Evolutionary conservation across 2,797 vertebrate species (phyloP).

Genomic region (Gymnodraco acuticeps): DNA sequence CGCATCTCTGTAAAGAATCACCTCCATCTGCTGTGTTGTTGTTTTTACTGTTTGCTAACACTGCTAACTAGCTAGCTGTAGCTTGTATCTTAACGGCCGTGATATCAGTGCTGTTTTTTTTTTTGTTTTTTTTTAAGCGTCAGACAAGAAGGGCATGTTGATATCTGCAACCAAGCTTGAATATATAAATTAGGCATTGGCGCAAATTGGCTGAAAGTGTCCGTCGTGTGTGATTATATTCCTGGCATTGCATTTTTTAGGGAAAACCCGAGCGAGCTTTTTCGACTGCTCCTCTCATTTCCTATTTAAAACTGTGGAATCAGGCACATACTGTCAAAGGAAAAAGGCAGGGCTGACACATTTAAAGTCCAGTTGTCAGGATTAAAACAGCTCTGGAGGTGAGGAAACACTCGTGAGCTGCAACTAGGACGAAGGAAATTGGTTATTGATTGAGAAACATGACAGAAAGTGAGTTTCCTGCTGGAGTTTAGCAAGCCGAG

Average conservation of each 20-base stretch:
- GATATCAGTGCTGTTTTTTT: not conserved
- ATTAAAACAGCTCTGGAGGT: not conserved
- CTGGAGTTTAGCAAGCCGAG: not conserved
- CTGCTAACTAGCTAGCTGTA: constrained; percentile 26
- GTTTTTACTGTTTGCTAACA: constrained; percentile 26
- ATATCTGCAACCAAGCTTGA: constrained; percentile 2
- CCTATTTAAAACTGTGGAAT: constrained; percentile 17
- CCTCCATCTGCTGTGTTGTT: constrained; percentile 21
- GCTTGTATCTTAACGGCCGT: not conserved
- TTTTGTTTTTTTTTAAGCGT: not conserved
- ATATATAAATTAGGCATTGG: not conserved
- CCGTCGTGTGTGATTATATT: not conserved
- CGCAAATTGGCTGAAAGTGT: not conserved
- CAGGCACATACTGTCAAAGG: constrained; percentile 15
- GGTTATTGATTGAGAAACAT: not conserved
- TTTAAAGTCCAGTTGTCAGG: not conserved
- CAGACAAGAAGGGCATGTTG: not conserved
- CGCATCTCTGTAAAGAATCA: constrained; percentile 22
- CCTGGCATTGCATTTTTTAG: constrained; percentile 1
- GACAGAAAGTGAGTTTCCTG: not conserved
- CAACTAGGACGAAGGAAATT: not conserved
- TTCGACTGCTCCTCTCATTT: not conserved
- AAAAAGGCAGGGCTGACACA: not conserved
- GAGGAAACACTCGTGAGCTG: constrained; percentile 2
- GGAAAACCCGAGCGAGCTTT: not conserved